Conservation (phyloP, 2,797 vertebrate genomes). For the Garrulus glandarius region DNA sequence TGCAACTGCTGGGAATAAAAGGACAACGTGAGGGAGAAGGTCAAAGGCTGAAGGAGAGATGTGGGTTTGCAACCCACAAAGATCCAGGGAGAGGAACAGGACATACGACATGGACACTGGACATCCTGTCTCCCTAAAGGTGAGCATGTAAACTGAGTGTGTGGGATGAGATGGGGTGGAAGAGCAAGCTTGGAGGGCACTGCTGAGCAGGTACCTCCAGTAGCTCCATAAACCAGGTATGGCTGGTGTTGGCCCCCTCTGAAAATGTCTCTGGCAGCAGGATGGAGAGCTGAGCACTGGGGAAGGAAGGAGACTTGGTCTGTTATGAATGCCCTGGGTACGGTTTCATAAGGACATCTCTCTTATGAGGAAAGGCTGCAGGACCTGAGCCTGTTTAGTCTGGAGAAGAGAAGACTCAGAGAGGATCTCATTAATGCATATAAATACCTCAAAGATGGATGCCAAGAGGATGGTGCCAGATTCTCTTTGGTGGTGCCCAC, state of each 20-base stretch:
- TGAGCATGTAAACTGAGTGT: background rate
- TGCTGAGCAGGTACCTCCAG: background rate
- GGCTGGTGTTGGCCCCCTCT: background rate
- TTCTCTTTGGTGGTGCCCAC: background rate
- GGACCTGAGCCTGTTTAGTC: background rate
- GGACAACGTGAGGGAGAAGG: background rate
- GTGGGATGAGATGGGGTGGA: background rate
- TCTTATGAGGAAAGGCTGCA: background rate
- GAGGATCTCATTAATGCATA: background rate
- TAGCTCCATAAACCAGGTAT: background rate
- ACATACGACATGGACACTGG: fast-evolving
- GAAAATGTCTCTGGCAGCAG: background rate
- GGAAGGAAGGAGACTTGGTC: background rate
- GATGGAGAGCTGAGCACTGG: background rate
- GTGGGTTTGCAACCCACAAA: background rate
- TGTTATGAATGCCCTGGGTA: background rate
- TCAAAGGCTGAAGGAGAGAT: background rate
- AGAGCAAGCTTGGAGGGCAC: background rate
- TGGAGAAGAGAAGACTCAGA: background rate
- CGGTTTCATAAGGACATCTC: background rate
- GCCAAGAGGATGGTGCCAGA: background rate
- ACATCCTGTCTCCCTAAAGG: background rate
- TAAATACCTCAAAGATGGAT: background rate
- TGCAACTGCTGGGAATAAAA: background rate
- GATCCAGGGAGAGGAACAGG: background rate